phyloP scores from a whole-genome alignment of 2,888 invertebrate genomes.

The Andrena camellia region DNA sequence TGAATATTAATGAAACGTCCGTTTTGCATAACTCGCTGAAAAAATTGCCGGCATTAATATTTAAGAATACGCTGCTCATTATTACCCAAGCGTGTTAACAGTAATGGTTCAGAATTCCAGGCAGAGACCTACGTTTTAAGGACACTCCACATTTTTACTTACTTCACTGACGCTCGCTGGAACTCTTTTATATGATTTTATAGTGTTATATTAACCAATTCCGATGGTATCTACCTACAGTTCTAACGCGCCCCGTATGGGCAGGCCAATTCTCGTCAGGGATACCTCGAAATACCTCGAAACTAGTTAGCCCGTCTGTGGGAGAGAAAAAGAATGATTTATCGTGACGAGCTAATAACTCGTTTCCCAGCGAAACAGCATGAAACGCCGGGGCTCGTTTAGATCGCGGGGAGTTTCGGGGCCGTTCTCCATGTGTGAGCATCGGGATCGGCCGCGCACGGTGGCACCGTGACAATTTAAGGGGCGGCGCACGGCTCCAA shows the following conservation, averaged over 20 bases:
- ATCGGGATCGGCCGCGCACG: not conserved
- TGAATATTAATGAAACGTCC: conserved; percentile 38
- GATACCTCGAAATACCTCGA: conserved; percentile 5
- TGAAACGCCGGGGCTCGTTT: conserved; percentile 10
- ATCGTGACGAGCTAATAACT: conserved; percentile 48
- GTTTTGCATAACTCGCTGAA: conserved; percentile 3
- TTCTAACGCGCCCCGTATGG: not conserved
- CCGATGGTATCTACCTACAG: not conserved
- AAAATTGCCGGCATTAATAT: conserved; percentile 27
- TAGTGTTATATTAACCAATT: too few relatives aligned
- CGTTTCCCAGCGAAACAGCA: conserved; percentile 4
- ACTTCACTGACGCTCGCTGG: too few relatives aligned
- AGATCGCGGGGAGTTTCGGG: conserved; percentile 25
- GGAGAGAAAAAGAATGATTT: conserved; percentile 22
- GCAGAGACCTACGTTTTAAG: too few relatives aligned
- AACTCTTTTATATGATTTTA: too few relatives aligned
- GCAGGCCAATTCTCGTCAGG: not conserved
- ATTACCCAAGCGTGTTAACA: not conserved
- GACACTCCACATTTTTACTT: too few relatives aligned
- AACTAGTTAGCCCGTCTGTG: conserved; percentile 8
- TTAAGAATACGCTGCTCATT: not conserved
- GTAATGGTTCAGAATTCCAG: not conserved
- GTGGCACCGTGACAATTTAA: conserved; percentile 47
- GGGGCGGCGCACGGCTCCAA: conserved; percentile 43
- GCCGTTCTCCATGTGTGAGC: conserved; percentile 12